phyloP scores from a whole-genome alignment of 2,113 vertebrate genomes.

The Solea solea region DNA sequence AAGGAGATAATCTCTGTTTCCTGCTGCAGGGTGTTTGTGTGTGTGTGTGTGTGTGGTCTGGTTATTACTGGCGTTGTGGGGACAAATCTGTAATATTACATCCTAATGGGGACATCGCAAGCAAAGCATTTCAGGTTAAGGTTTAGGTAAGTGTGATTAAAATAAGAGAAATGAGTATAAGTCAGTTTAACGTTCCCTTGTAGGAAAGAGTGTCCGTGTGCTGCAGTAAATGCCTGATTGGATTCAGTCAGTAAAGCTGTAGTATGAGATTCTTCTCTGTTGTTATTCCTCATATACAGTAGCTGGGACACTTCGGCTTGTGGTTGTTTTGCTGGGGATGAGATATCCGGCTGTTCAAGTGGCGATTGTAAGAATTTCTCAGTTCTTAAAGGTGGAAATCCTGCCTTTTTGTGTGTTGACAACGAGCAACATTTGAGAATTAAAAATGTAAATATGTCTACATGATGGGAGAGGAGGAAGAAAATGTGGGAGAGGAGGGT shows the following conservation, averaged over 20 bases:
- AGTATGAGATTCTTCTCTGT: background rate
- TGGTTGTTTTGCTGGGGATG: constrained; percentile 8
- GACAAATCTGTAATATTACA: background rate
- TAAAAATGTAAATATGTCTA: too few species aligned
- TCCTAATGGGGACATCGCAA: background rate
- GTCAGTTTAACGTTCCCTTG: too few species aligned
- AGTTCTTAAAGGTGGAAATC: too few species aligned
- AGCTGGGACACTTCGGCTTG: constrained; percentile 31
- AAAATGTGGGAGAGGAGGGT: too few species aligned
- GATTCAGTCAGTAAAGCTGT: too few species aligned
- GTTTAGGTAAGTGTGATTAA: background rate
- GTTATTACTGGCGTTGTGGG: background rate
- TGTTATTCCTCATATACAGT: constrained; percentile 3
- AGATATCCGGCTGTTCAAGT: constrained; percentile 18
- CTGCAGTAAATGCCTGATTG: too few species aligned
- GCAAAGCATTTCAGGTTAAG: background rate
- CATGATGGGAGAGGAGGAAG: too few species aligned
- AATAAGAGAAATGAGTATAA: background rate
- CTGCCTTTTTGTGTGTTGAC: too few species aligned
- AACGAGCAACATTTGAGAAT: too few species aligned
- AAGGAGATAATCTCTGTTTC: constrained; percentile 58
- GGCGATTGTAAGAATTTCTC: too few species aligned
- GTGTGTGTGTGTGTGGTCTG: constrained; percentile 8
- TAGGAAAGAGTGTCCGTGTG: too few species aligned
- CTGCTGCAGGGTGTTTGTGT: constrained; percentile 33